These are phyloP conservation scores for Drosophila picticornis DNA, from an alignment of 2,888 invertebrate genomes.

Conservation along the genomic window DNA sequence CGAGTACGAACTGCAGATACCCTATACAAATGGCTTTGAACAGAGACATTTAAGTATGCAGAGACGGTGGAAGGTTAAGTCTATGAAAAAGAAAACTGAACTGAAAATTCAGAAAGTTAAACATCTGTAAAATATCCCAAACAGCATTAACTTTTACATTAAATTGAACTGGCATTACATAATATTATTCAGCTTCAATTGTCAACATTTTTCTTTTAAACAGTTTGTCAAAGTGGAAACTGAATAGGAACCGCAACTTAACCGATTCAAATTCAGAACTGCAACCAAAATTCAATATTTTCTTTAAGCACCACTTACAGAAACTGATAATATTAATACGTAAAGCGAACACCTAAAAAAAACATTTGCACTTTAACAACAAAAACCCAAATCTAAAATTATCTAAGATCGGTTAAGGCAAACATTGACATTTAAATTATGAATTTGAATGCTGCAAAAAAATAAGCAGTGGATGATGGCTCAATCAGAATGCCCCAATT, in stretches of 20 bases:
- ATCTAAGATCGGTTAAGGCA: background rate
- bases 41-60: background rate
- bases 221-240: background rate
- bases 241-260: background rate
- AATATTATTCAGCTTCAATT: background rate
- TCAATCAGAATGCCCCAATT: background rate
- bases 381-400: background rate
- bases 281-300: background rate
- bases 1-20: slow-evolving; percentile 17
- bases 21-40: slow-evolving; percentile 8
- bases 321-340: background rate
- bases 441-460: background rate
- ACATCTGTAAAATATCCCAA: background rate
- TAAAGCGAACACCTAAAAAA: background rate
- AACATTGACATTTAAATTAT: background rate
- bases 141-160: background rate
- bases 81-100: background rate
- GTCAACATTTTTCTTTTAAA: background rate
- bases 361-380: background rate
- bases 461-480: background rate
- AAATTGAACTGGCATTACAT: background rate
- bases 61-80: too few relatives aligned
- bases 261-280: background rate
- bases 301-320: background rate
- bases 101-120: background rate